Percentiles rank a stretch among this genome's conserved stretches.
These are phyloP conservation scores for Cancer borealis DNA, from an alignment of 2,888 invertebrate genomes.

Conservation along the genomic window DNA sequence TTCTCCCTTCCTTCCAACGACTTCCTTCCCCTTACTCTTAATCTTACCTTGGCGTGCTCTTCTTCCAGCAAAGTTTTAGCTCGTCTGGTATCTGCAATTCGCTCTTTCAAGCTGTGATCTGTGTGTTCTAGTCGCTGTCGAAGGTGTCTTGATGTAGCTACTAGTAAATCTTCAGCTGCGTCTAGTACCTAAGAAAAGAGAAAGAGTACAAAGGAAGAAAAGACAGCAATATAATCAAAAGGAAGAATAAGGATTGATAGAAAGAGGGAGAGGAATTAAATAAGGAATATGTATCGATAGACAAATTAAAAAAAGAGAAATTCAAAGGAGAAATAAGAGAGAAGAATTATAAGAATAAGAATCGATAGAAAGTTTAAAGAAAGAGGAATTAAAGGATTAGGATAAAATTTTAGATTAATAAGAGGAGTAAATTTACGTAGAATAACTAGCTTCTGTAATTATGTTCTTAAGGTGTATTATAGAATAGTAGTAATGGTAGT, in stretches of 20 bases:
- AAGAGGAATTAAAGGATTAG: not conserved
- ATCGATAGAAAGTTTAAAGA: too few species aligned
- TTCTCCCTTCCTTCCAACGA: not conserved
- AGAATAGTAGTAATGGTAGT: not conserved
- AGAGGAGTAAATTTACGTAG: too few species aligned
- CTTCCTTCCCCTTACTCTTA: not conserved
- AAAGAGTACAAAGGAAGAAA: not conserved
- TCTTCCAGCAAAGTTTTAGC: conserved; percentile 67
- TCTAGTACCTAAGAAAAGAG: conserved; percentile 39
- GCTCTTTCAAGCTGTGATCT: conserved; percentile 55
- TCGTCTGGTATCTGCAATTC: conserved; percentile 50
- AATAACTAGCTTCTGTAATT: too few species aligned
- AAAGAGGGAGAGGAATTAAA: not conserved
- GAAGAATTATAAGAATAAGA: not conserved
- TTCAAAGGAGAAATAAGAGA: not conserved
- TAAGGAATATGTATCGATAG: not conserved
- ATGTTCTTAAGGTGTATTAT: too few species aligned
- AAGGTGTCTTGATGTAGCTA: conserved; percentile 52
- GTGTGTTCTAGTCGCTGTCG: conserved; percentile 60
- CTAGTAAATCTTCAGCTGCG: conserved; percentile 61
- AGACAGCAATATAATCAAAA: not conserved
- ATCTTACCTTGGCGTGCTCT: conserved; percentile 68
- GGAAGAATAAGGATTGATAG: not conserved
- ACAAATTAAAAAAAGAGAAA: not conserved
- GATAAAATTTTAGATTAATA: not conserved